Base-by-base conservation (phyloP, 2,888 invertebrate genomes). In the Trichogramma evanescens region DNA sequence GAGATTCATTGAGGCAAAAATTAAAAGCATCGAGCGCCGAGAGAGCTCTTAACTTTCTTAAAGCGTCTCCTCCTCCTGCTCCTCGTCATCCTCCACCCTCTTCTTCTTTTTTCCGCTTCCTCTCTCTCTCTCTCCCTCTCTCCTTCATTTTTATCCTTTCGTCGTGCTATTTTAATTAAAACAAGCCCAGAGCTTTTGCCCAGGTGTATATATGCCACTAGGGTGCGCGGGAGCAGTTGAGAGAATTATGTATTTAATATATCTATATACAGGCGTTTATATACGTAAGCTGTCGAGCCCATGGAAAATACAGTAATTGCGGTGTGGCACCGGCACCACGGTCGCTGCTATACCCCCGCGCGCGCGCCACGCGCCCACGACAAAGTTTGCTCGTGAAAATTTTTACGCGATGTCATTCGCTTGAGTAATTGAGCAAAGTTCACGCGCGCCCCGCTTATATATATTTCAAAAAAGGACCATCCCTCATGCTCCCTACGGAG, bases 341-440 rank as follows among this genome's bases (percentile, higher is more conserved):
- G 26, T 2, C 26, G 26, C 26, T 26, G 2, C 26, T 2, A 26
- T 26, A 26, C 26, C 26, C 26, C 26, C 26, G 26, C 26, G 26
- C 26, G 13, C 13, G 13, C n/a, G n/a, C 26, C 26, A 26, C 26
- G 13, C 26, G 8, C 13, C 45, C 43, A n/a, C 46, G 38, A 39
- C 42, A 7, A 53, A 46, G 26, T 54, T 57, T 57, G 8, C 61
- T 57, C 57, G 54, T 54, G 51, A 57, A 61, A 57, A 57, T 54
- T 54, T 61, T 57, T 61, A 56, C 57, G 57, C 61, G 42, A 8
- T 52, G 52, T 56, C 60, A 49, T 61, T 53, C 53, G 41, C 50
- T 50, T 56, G 56, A 56, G 60, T 61, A 61, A 61, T 56, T 50
- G 56, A 49, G 46, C 44, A 56, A 60, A 61, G 50, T 61, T 61